These are phyloP conservation scores for Brachymystax lenok DNA, from an alignment of 2,797 vertebrate genomes.

Conservation along the genomic window DNA sequence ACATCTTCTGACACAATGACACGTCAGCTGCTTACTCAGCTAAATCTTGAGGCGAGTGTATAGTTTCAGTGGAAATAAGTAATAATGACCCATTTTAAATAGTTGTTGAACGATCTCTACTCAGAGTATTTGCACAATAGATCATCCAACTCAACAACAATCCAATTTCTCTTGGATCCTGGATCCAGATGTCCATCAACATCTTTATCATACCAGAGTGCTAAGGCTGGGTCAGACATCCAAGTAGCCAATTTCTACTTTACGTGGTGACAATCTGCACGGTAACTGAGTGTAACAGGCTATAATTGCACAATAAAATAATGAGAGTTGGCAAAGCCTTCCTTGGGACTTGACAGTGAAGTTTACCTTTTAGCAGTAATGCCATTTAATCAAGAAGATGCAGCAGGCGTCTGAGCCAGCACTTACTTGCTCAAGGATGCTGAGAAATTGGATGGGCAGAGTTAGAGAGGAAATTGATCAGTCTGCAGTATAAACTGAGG, in stretches of 20 bases:
- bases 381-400: background rate
- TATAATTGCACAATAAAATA: constrained; percentile 60
- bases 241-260: constrained; percentile 66
- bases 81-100: background rate
- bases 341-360: constrained; percentile 10
- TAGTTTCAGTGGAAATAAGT: background rate
- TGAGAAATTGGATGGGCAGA: constrained; percentile 22
- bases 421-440: constrained; percentile 16
- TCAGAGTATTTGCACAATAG: background rate
- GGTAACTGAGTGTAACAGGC: constrained; percentile 55
- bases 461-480: constrained; percentile 19
- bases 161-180: background rate
- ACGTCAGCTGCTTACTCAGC: background rate
- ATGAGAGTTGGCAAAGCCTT: constrained; percentile 38
- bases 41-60: background rate
- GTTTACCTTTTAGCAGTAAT: constrained; percentile 35
- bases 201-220: background rate
- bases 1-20: background rate
- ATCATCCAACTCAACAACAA: constrained; percentile 2
- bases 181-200: background rate
- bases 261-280: constrained; percentile 61
- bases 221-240: constrained; percentile 33
- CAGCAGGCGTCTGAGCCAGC: constrained; percentile 47
- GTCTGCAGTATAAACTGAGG: constrained; percentile 27
- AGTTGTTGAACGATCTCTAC: background rate